Evolutionary conservation across 2,888 invertebrate species (phyloP).

Genomic region (Hoplodrina ambigua): DNA sequence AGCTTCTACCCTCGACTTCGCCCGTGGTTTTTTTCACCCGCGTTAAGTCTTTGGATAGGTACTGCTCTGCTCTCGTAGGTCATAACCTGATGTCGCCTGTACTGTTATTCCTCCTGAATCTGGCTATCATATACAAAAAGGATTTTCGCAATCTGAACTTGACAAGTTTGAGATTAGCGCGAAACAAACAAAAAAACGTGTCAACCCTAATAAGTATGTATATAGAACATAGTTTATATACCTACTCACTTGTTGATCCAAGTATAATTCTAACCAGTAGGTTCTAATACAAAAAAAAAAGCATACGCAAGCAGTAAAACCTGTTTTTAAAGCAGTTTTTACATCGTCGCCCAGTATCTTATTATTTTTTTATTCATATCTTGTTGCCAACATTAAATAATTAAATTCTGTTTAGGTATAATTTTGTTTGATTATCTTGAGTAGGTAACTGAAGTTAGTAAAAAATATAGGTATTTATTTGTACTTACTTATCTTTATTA

Average conservation of each 20-base stretch:
- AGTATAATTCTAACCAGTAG: constrained; percentile 25
- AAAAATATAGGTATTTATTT: constrained; percentile 24
- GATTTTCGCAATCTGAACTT: too few relatives aligned
- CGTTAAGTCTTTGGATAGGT: too few relatives aligned
- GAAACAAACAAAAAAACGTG: too few relatives aligned
- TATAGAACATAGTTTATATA: constrained; percentile 10
- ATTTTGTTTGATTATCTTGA: constrained; percentile 27
- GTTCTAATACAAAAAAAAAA: constrained; percentile 51
- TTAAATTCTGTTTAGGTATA: constrained; percentile 31
- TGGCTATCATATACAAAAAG: too few relatives aligned
- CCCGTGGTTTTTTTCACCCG: too few relatives aligned
- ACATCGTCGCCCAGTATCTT: constrained; percentile 9
- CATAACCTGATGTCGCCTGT: too few relatives aligned
- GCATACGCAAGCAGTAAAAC: constrained; percentile 40
- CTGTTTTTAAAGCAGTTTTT: constrained; percentile 51
- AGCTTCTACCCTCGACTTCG: too few relatives aligned
- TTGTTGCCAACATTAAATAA: constrained; percentile 52
- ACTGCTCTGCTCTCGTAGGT: too few relatives aligned
- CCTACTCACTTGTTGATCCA: constrained; percentile 11
- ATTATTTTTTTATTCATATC: constrained; percentile 44
- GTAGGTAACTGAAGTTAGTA: constrained; percentile 2
- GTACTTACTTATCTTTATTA: constrained; percentile 7
- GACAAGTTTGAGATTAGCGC: too few relatives aligned
- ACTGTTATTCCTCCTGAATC: too few relatives aligned
- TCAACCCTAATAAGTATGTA: too few relatives aligned